Base-by-base conservation (phyloP, 2,888 invertebrate species). In the Leucophora obtusa region DNA sequence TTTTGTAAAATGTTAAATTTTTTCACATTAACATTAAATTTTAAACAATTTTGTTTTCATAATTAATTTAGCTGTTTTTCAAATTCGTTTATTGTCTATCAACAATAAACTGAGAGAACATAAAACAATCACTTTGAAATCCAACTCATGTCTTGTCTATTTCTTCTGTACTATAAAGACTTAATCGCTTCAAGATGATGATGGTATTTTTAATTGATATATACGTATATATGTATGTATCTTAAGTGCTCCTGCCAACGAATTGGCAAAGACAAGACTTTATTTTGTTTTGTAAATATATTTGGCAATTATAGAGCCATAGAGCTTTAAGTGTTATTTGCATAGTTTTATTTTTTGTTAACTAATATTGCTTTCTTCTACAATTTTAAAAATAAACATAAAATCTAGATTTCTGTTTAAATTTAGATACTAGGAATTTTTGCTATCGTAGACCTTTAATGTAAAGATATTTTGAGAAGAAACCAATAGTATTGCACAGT, bases 301-400 rank as follows among this genome's bases (percentile, higher is more conserved):
- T n/a, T 47, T 24, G n/a, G 18, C 38, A 59, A 59, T 59, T 38
- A 38, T 59, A n/a, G 8, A 38, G 38, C 10, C 18, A n/a, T 17
- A 60, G 43, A 24, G 10, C 47, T 59, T 60, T 43, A 60, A 21
- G n/a, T 60, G 24, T 60, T 60, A 47, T 60, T 60, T 43, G n/a
- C 24, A 43, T 38, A 43, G 43, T 47, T 60, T 60, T 60, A n/a
- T 43, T 28, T 28, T 28, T 7, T 28, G 7, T 28, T 28, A 28
- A 28, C 28, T 28, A 28, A 28, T 28, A 28, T 28, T 28, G 28
- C 6, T 28, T 28, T 28, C 28, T 38, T 3, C 10, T 5, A n/a
- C 33, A 15, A 18, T 58, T 43, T 60, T 8, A 38, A 47, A 43
- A 38, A 14, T n/a, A 60, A 43, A 47, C 15, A 60, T 1, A 18